Conservation (phyloP, 2,797 vertebrate species). For the Chaenodraco wilsoni region DNA sequence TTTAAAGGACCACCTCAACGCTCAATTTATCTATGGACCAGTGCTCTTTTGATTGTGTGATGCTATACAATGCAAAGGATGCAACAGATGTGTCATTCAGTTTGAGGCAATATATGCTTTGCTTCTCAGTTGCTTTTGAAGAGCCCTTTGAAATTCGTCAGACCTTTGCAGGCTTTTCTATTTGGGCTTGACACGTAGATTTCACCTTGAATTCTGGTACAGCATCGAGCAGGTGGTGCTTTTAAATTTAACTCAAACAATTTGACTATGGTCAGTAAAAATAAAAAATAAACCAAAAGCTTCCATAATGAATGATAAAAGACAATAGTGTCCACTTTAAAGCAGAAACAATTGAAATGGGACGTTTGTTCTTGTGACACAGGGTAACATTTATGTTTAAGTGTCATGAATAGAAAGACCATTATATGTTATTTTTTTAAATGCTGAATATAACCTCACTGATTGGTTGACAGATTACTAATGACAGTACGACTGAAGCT, state of each 20-base stretch:
- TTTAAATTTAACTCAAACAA: constrained; percentile 2
- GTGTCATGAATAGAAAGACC: neutral
- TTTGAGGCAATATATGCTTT: neutral
- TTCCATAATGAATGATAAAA: neutral
- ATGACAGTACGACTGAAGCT: neutral
- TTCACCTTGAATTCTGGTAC: neutral
- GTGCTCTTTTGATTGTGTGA: neutral
- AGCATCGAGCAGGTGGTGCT: constrained; percentile 21
- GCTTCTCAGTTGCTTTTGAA: neutral
- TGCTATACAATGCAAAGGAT: neutral
- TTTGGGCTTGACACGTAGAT: constrained; percentile 13
- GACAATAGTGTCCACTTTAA: neutral
- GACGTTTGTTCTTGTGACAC: neutral
- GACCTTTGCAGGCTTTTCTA: constrained; percentile 12
- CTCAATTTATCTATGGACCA: constrained; percentile 15
- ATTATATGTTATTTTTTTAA: neutral
- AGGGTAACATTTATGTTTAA: neutral
- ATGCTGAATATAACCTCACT: neutral
- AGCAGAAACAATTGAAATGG: neutral
- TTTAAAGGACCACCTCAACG: constrained; percentile 4
- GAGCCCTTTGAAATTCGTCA: constrained; percentile 8
- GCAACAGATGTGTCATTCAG: neutral
- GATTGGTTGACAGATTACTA: neutral
- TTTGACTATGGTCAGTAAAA: constrained; percentile 5
- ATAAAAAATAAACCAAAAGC: constrained; percentile 5